Conservation (phyloP, 1,140 invertebrate genomes). For the Leptopilina boulardi region DNA sequence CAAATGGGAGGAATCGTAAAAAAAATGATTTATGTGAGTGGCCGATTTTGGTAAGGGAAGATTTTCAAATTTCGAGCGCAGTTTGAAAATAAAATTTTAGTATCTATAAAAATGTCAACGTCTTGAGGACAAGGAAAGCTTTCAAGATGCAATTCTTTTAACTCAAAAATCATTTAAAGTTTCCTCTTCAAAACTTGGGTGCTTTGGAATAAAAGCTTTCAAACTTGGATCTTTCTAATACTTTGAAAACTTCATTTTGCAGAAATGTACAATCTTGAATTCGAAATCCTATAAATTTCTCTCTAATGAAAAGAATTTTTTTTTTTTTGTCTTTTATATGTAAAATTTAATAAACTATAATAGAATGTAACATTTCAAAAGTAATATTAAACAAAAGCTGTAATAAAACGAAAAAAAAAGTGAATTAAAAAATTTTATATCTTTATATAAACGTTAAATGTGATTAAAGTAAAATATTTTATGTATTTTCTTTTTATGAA, state of each 20-base stretch:
- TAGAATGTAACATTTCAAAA: neutral
- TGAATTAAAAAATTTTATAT: too few species aligned
- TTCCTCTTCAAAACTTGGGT: conserved; percentile 20
- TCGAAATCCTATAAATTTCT: conserved; percentile 12
- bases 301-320: neutral
- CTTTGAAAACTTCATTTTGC: conserved; percentile 8
- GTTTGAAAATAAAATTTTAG: neutral
- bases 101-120: neutral
- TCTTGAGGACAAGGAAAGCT: neutral
- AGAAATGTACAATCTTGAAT: conserved; percentile 13
- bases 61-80: neutral
- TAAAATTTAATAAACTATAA: neutral
- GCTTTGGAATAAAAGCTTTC: conserved; percentile 12
- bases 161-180: conserved; percentile 14
- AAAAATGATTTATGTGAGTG: neutral
- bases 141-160: neutral
- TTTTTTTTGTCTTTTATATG: neutral
- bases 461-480: too few species aligned
- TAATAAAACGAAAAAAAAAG: neutral
- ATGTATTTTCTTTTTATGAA: too few species aligned
- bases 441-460: too few species aligned
- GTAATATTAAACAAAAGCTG: neutral
- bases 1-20: neutral
- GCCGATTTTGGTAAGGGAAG: neutral
- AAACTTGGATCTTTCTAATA: neutral